A percentile compares a stretch with the other conserved stretches of the same genome.
Conservation (phyloP, 2,888 invertebrate species). For the Coleophora deauratella region DNA sequence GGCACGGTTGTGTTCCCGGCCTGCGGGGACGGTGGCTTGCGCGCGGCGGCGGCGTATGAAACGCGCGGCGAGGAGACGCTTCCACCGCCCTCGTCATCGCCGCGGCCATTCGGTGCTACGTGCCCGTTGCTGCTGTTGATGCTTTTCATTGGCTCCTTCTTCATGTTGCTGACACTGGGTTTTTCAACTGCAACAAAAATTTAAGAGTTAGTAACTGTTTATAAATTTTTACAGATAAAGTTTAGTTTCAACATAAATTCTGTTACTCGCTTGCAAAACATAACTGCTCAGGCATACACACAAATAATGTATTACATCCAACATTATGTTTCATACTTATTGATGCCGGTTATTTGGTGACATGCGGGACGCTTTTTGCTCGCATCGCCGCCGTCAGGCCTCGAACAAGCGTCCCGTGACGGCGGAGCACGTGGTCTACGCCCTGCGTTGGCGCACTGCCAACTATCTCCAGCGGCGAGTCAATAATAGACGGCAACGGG, state of each 20-base stretch:
- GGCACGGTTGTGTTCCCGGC: constrained; percentile 44
- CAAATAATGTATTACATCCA: no score
- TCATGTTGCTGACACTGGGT: constrained; percentile 57
- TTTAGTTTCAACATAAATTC: no score
- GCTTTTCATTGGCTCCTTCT: constrained; percentile 50
- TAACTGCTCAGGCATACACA: no score
- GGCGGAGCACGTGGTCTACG: constrained; percentile 61
- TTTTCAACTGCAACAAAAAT: constrained; percentile 43
- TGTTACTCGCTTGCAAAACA: no score
- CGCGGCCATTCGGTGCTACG: constrained; percentile 58
- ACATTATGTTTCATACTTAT: constrained; percentile 5
- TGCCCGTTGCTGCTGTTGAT: constrained; percentile 56
- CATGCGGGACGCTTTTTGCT: constrained; percentile 18
- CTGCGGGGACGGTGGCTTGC: constrained; percentile 57
- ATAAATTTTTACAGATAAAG: no score
- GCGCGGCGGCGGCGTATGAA: constrained; percentile 59
- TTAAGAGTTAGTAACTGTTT: no score
- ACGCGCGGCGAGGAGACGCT: constrained; percentile 43
- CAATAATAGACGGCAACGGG: constrained; percentile 72
- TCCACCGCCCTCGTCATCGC: constrained; percentile 61
- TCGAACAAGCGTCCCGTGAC: constrained; percentile 55
- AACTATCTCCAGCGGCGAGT: constrained; percentile 72
- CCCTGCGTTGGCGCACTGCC: constrained; percentile 61
- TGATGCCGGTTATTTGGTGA: constrained; percentile 26
- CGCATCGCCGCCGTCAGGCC: constrained; percentile 25